Evolutionary conservation across 2,113 vertebrate species (phyloP), one percentile per base, ranked within the genome.

Genomic region (Quiscalus mexicanus): DNA sequence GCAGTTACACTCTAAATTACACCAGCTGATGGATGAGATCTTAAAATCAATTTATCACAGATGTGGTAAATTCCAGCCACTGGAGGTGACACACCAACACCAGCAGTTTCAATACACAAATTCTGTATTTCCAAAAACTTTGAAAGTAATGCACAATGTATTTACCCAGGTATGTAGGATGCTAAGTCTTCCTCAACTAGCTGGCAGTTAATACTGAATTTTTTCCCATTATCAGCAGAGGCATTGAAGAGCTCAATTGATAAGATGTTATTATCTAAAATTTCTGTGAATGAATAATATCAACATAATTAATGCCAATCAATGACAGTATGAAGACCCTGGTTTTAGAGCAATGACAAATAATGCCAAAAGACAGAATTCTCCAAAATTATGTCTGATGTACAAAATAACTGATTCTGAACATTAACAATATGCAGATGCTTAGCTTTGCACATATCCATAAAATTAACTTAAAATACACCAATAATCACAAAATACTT

Each of bases 151-250:
- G 53, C 62, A 27, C 23, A 80, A 12, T 33, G 6, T 93, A 97
- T 96, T 98, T 96, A 98, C 98, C 98, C 87, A 87, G 23, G 49
- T 94, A 96, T 33, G 20, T 96, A 98, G 81, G 97, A 97, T 52
- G 98, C 98, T 35, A 98, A 58, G 41, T 96, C 93, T 87, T 98
- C 98, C 90, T 97, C 93, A 81, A 98, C 97, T 31, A 98, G 96
- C 33, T 97, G 97, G 68, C 84, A 94, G 94, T 98, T 98, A 96
- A 98, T 89, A 95, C 98, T 98, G 35, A 35, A n/a, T 65, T 89
- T 79, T 86, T 68, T 89, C 86, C 90, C 84, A 83, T 81, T 73
- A 92, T 45, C 31, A 91, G 47, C 30, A 82, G 79, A 64, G 59
- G 78, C 95, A 91, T 98, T 89, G 52, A 97, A 98, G 68, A 98